Conservation (phyloP, 2,797 vertebrate species). For the Microctenopoma steveboyesi region DNA sequence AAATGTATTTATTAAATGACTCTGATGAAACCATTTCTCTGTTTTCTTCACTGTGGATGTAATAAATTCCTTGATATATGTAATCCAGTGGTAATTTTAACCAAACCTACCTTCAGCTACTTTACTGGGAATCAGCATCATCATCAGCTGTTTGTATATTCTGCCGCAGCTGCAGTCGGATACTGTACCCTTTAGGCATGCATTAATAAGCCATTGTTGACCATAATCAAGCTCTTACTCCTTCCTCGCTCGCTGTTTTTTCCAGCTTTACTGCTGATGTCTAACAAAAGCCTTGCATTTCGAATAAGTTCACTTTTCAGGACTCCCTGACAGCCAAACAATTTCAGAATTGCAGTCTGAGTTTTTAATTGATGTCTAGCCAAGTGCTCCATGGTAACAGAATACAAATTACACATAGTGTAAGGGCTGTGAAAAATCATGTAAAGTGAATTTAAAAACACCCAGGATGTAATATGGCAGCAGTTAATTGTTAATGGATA, state of each 20-base stretch:
- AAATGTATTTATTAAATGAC: conserved; percentile 55
- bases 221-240: conserved; percentile 32
- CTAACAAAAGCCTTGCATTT: conserved; percentile 30
- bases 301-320: conserved; percentile 31
- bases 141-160: conserved; percentile 36
- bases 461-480: conserved; percentile 6
- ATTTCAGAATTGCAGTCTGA: conserved; percentile 12
- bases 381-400: conserved; percentile 16
- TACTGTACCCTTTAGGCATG: conserved; percentile 26
- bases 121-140: conserved; percentile 28
- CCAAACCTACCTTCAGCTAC: background rate
- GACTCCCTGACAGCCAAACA: conserved; percentile 31
- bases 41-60: conserved; percentile 9
- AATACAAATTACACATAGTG: conserved; percentile 22
- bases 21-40: background rate
- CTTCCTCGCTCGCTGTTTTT: conserved; percentile 28
- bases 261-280: conserved; percentile 4
- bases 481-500: conserved; percentile 5
- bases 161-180: conserved; percentile 21
- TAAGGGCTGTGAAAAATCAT: background rate
- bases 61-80: conserved; percentile 3
- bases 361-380: conserved; percentile 30
- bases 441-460: conserved; percentile 5
- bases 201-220: conserved; percentile 40
- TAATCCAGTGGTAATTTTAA: background rate